A percentile compares a stretch with the other conserved stretches of the same genome.
Conservation (phyloP, 2,113 vertebrate species). For the Cacatua alba region DNA sequence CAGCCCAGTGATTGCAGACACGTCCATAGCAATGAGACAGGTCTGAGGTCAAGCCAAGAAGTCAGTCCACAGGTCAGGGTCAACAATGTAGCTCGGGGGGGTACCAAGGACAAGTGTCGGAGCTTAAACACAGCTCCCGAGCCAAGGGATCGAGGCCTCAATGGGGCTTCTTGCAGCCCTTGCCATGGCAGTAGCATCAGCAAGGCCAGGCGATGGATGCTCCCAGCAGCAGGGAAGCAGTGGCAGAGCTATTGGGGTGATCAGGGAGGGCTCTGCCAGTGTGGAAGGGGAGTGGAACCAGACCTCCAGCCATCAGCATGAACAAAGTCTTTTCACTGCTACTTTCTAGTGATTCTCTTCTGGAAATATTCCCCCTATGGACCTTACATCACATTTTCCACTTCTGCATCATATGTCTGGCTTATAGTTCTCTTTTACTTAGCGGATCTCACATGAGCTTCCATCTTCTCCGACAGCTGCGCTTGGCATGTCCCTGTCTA, state of each 20-base stretch:
- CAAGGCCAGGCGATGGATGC: not conserved
- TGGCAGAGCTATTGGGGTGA: not conserved
- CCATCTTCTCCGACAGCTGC: not conserved
- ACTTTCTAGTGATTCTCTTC: not conserved
- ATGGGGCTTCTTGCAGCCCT: rapidly evolving
- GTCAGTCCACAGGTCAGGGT: conserved; percentile 3
- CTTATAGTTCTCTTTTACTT: not conserved
- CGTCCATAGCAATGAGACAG: not conserved
- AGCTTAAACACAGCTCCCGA: not conserved
- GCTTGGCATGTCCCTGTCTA: not conserved
- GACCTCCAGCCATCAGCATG: not conserved
- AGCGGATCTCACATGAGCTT: not conserved
- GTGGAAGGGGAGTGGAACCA: not conserved
- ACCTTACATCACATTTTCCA: not conserved
- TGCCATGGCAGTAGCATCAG: not conserved
- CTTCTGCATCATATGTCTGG: not conserved
- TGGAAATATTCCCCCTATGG: not conserved
- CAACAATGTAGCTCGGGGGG: not conserved
- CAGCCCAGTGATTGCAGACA: not conserved
- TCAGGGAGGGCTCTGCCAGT: not conserved
- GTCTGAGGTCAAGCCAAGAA: conserved; percentile 37
- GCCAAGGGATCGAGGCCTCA: rapidly evolving
- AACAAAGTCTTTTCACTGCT: not conserved
- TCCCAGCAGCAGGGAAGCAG: not conserved
- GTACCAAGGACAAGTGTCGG: not conserved